These are phyloP conservation scores for Peribatodes rhomboidaria DNA, from an alignment of 2,888 invertebrate species.

Conservation along the genomic window DNA sequence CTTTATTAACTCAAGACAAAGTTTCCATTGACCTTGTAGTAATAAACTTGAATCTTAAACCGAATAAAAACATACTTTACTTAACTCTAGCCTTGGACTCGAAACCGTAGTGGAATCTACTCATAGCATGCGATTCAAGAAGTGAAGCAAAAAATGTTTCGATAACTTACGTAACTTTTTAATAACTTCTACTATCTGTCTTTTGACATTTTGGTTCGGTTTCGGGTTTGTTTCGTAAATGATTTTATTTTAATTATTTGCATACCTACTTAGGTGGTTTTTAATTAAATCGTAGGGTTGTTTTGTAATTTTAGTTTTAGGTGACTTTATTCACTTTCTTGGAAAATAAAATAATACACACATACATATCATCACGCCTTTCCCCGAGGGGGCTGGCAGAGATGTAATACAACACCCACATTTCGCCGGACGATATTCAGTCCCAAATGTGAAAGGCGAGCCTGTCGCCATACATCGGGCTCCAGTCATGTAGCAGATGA, in stretches of 20 bases:
- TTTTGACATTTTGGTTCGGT: background rate
- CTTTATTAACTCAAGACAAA: conserved; percentile 5
- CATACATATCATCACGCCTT: no score
- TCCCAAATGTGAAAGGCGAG: no score
- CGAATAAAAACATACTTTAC: conserved; percentile 31
- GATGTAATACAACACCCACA: no score
- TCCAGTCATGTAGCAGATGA: no score
- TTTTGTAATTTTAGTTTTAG: no score
- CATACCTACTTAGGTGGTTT: background rate
- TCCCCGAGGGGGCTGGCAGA: no score
- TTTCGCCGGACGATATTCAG: no score
- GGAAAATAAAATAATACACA: no score
- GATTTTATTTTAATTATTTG: background rate
- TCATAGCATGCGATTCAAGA: conserved; percentile 41
- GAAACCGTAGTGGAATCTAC: conserved; percentile 34
- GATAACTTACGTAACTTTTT: conserved; percentile 4
- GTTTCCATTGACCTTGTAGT: conserved; percentile 31
- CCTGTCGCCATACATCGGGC: no score
- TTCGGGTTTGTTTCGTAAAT: background rate
- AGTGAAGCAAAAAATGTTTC: conserved; percentile 15
- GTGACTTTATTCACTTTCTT: no score
- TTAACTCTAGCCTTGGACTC: conserved; percentile 36
- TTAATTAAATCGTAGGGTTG: background rate
- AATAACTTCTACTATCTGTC: background rate
- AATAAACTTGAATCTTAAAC: conserved; percentile 42